These are phyloP conservation scores for Ibidorhyncha struthersii DNA, from an alignment of 2,113 vertebrate species.

Conservation along the genomic window DNA sequence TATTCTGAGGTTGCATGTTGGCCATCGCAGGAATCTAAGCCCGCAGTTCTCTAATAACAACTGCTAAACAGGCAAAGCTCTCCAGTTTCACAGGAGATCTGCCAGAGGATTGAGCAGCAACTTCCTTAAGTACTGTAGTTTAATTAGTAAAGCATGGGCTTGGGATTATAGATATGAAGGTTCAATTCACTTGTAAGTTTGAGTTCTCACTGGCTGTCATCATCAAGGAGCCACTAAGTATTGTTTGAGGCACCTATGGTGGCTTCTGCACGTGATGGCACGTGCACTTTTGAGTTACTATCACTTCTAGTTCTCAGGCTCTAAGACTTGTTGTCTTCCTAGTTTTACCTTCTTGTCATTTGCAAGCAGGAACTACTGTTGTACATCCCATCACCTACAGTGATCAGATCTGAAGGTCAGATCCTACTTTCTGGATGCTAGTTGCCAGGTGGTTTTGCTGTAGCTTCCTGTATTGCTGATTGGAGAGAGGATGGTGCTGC, in stretches of 20 bases:
- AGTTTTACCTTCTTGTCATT: not conserved
- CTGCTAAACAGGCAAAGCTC: not conserved
- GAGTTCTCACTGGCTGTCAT: not conserved
- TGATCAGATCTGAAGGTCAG: not conserved
- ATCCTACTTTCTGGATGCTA: not conserved
- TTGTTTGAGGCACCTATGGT: not conserved
- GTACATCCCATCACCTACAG: accelerated
- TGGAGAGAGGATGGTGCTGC: not conserved
- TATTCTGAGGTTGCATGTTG: not conserved
- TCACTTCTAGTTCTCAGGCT: not conserved
- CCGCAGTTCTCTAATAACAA: not conserved
- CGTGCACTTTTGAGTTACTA: not conserved
- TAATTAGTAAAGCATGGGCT: not conserved
- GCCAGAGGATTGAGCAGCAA: not conserved
- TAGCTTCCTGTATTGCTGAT: not conserved
- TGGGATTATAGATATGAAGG: not conserved
- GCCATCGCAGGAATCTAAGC: accelerated
- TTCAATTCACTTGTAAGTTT: not conserved
- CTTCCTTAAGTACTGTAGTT: not conserved
- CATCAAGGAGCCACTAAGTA: not conserved
- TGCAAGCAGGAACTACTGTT: not conserved
- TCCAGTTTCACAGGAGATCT: not conserved
- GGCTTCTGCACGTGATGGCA: not conserved
- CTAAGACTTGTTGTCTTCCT: not conserved
- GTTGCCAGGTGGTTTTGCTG: not conserved